phyloP scores from a whole-genome alignment of 2,888 invertebrate genomes.

The Tipula confusa region DNA sequence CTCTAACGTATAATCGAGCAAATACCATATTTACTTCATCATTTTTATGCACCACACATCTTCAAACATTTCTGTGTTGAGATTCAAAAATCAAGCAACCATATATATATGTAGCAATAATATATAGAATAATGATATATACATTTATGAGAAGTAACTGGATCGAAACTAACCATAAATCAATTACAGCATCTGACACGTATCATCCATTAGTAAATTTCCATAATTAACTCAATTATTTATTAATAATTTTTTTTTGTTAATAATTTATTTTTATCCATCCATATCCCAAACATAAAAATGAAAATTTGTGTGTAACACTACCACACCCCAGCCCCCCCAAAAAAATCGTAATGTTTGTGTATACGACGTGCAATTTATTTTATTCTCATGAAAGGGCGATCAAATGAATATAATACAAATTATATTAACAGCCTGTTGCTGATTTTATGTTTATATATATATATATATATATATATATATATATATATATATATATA shows the following conservation, averaged over 20 bases:
- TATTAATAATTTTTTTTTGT: not conserved
- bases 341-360: not conserved
- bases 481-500: no score
- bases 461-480: not conserved
- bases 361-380: not conserved
- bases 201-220: not conserved
- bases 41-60: no score
- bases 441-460: not conserved
- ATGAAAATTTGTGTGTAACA: not conserved
- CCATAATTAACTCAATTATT: not conserved
- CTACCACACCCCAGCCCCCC: not conserved
- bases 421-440: conserved; percentile 26
- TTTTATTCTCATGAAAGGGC: not conserved
- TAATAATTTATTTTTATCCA: not conserved
- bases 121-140: not conserved
- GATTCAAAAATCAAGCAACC: not conserved
- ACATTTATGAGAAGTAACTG: not conserved
- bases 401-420: conserved; percentile 20
- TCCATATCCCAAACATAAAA: not conserved
- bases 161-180: not conserved
- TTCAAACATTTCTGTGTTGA: no score
- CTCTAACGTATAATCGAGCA: no score
- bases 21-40: no score
- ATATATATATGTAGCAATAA: not conserved
- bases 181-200: not conserved